These are phyloP conservation scores for Aphidoletes aphidimyza DNA, from an alignment of 2,888 invertebrate species.

Conservation along the genomic window DNA sequence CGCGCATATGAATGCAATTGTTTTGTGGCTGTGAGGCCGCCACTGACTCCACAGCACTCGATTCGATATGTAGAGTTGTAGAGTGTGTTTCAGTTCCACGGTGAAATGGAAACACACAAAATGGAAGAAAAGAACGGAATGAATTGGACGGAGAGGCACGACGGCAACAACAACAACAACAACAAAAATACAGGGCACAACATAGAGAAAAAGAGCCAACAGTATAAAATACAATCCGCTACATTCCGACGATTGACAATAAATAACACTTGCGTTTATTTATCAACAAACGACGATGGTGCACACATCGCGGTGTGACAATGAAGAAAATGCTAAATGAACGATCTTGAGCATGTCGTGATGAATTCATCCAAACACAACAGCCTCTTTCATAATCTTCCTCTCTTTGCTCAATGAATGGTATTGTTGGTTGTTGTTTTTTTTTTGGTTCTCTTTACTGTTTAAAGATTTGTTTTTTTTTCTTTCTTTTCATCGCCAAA, in stretches of 20 bases:
- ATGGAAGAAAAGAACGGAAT: not conserved
- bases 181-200: too few species aligned
- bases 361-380: not conserved
- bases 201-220: not conserved
- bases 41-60: not conserved
- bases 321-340: slow-evolving; percentile 16
- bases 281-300: not conserved
- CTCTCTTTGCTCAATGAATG: slow-evolving; percentile 10
- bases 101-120: not conserved
- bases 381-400: slow-evolving; percentile 17
- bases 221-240: slow-evolving; percentile 37
- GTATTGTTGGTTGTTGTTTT: not conserved
- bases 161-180: too few species aligned
- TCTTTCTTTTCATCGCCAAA: not conserved
- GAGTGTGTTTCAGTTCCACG: slow-evolving; percentile 16
- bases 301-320: not conserved
- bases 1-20: slow-evolving; percentile 51
- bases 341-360: not conserved
- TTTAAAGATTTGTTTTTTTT: too few species aligned
- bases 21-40: not conserved
- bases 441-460: not conserved
- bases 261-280: slow-evolving; percentile 52
- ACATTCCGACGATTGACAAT: slow-evolving; percentile 44
- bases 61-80: not conserved
- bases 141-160: not conserved